These are phyloP conservation scores for Protosalanx chinensis DNA, from an alignment of 2,797 vertebrate species.

Conservation along the genomic window DNA sequence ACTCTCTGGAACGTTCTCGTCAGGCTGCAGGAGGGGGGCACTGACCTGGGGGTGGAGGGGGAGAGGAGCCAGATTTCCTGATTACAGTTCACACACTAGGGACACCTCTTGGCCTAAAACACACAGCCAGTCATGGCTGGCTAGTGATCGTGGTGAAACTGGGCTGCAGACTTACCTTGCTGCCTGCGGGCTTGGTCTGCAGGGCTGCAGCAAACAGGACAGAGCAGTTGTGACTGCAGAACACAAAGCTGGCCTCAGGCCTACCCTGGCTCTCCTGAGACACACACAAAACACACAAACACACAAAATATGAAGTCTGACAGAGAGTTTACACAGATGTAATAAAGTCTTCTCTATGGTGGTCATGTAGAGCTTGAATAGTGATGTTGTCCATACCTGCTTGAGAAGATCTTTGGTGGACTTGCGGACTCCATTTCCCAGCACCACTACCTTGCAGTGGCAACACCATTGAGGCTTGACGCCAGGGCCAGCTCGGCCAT, in stretches of 20 bases:
- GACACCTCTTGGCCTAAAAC: background rate
- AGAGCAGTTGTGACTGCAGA: conserved; percentile 93
- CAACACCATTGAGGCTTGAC: conserved; percentile 81
- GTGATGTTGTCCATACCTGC: conserved; percentile 69
- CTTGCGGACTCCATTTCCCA: conserved; percentile 84
- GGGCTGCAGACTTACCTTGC: conserved; percentile 75
- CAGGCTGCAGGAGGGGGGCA: background rate
- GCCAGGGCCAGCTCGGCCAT: conserved; percentile 45
- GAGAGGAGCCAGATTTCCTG: too few species aligned
- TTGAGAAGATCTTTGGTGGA: conserved; percentile 74
- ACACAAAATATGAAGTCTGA: background rate
- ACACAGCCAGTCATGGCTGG: background rate
- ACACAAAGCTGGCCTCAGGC: conserved; percentile 76
- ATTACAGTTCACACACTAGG: too few species aligned
- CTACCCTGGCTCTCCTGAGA: conserved; percentile 71
- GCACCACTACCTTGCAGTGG: conserved; percentile 86
- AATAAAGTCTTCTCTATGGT: too few species aligned
- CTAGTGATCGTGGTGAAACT: background rate
- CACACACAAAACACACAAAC: background rate
- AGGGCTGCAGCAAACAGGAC: conserved; percentile 77
- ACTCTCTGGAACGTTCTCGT: conserved; percentile 51
- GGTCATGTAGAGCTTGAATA: background rate
- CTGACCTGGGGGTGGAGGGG: background rate
- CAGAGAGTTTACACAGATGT: too few species aligned
- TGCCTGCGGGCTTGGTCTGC: conserved; percentile 71